These are phyloP conservation scores for Clarias batrachus DNA, from an alignment of 2,113 vertebrate species.

Conservation along the genomic window DNA sequence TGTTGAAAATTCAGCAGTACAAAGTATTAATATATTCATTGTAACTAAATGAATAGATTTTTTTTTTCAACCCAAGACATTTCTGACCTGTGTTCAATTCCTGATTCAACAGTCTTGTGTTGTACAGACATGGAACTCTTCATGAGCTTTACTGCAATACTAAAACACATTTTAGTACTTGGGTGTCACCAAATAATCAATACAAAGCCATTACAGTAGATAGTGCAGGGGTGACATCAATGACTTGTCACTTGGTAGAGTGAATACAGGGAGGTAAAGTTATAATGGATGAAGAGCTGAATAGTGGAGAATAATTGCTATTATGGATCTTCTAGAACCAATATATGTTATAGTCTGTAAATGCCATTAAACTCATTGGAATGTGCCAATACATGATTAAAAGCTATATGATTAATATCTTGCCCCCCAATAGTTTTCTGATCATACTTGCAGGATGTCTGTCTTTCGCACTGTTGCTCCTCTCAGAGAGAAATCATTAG, in stretches of 20 bases:
- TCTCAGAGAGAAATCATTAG: slow-evolving; percentile 49
- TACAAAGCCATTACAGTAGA: background rate
- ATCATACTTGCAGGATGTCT: slow-evolving; percentile 5
- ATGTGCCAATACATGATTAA: slow-evolving; percentile 28
- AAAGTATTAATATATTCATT: too few species aligned
- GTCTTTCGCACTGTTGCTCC: slow-evolving; percentile 16
- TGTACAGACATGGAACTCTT: background rate
- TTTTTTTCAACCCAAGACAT: background rate
- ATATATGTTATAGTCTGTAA: background rate
- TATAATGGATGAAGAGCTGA: background rate
- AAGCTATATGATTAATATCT: slow-evolving; percentile 17
- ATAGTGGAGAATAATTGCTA: slow-evolving; percentile 1
- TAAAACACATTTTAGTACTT: background rate
- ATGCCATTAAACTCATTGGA: background rate
- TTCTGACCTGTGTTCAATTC: background rate
- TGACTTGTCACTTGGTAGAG: background rate
- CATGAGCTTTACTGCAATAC: background rate
- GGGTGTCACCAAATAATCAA: background rate
- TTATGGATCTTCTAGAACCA: background rate
- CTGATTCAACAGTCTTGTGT: background rate
- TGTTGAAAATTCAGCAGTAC: too few species aligned
- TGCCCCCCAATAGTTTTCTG: background rate
- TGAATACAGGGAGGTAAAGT: background rate
- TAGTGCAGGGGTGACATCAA: background rate
- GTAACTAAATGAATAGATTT: too few species aligned